Percentiles rank a stretch among this genome's conserved stretches.
Conservation (phyloP, 2,888 invertebrate species). For the Latrodectus hesperus region DNA sequence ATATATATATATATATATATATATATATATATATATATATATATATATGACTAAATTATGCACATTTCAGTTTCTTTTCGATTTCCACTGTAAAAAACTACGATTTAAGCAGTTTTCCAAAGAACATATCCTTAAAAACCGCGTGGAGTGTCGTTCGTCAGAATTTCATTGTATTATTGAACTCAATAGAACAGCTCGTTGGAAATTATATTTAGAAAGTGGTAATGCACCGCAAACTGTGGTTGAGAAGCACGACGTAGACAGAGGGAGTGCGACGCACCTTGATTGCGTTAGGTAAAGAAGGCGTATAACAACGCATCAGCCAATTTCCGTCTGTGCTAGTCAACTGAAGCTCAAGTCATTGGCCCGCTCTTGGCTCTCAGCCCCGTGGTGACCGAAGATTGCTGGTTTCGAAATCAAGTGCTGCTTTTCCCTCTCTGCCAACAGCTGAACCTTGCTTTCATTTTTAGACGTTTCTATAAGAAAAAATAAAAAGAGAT, state of each 20-base stretch:
- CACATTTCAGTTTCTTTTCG: no score
- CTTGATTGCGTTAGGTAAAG: neutral
- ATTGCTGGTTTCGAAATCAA: slow-evolving; percentile 36
- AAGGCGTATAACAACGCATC: neutral
- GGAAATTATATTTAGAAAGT: neutral
- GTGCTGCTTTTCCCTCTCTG: neutral
- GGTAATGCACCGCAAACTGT: neutral
- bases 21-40: no score
- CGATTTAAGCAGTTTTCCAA: no score
- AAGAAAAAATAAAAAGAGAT: neutral
- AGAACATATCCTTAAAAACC: no score
- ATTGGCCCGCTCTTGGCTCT: slow-evolving; percentile 53
- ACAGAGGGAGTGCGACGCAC: neutral
- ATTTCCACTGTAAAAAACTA: no score
- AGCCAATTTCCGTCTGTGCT: slow-evolving; percentile 6
- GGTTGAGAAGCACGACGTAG: neutral
- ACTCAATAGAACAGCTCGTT: neutral
- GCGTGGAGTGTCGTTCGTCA: no score
- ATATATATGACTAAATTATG: no score
- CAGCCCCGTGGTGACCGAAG: slow-evolving; percentile 12
- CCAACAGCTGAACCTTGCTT: slow-evolving; percentile 7
- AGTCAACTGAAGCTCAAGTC: slow-evolving; percentile 45
- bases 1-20: no score
- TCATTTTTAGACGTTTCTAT: slow-evolving; percentile 1
- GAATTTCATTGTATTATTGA: no score